A percentile compares a stretch with the other conserved stretches of the same genome.
Evolutionary conservation across 2,797 vertebrate species (phyloP).

Genomic region (Acrossocheilus wenchowensis): DNA sequence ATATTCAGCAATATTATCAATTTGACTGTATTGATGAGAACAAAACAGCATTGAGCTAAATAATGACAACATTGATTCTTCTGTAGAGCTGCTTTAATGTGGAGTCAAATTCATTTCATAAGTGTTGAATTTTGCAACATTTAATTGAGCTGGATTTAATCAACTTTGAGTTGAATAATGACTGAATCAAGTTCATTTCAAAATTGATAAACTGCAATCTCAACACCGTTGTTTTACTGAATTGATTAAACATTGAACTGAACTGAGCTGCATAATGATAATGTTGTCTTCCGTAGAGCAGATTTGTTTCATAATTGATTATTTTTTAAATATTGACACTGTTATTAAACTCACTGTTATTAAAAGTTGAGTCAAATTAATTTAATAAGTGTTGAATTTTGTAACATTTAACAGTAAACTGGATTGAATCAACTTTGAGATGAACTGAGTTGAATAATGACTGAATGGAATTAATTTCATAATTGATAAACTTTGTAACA

Average conservation of each 20-base stretch:
- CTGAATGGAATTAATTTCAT: not conserved
- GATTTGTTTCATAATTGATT: not conserved
- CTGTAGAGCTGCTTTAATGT: not conserved
- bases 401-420: not conserved
- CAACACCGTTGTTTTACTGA: not conserved
- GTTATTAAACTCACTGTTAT: not conserved
- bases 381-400: not conserved
- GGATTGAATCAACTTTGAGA: not conserved
- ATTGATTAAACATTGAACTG: not conserved
- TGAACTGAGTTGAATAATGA: not conserved
- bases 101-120: not conserved
- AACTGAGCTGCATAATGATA: not conserved
- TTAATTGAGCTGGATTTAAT: not conserved
- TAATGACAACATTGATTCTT: not conserved
- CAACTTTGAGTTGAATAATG: not conserved
- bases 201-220: not conserved
- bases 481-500: not conserved
- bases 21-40: not conserved
- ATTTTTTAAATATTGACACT: not conserved
- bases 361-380: not conserved
- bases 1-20: not conserved
- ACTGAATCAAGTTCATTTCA: not conserved
- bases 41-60: not conserved
- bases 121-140: not conserved
- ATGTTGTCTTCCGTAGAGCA: not conserved